Evolutionary conservation across 1,140 invertebrate species (phyloP).

Genomic region (Stenopsyche tienmushanensis): DNA sequence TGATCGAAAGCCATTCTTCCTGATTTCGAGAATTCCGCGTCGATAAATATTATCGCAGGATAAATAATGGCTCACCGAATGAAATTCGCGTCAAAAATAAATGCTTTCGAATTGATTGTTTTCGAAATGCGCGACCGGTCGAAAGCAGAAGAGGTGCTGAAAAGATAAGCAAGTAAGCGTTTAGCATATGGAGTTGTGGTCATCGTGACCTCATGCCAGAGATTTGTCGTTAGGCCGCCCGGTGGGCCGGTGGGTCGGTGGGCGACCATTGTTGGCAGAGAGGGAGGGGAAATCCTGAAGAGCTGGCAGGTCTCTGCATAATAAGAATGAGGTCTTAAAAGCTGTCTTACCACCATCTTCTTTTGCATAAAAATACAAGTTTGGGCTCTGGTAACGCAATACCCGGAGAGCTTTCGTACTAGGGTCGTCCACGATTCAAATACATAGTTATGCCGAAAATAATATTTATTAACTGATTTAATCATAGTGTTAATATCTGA

Average conservation of each 20-base stretch:
- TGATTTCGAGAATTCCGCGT: too few species aligned
- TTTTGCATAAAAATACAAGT: conserved; percentile 9
- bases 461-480: too few species aligned
- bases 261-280: background rate
- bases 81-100: too few species aligned
- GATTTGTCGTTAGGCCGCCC: background rate
- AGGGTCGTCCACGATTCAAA: background rate
- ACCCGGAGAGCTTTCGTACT: background rate
- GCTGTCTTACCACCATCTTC: conserved; percentile 2
- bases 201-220: background rate
- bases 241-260: background rate
- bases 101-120: too few species aligned
- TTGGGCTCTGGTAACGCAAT: background rate
- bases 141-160: too few species aligned
- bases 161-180: too few species aligned
- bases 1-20: too few species aligned
- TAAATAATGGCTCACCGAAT: too few species aligned
- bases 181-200: background rate
- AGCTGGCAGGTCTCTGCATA: conserved; percentile 1
- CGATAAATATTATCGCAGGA: too few species aligned
- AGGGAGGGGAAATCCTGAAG: background rate
- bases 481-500: too few species aligned
- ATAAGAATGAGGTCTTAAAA: conserved; percentile 8
- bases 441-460: too few species aligned
- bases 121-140: too few species aligned